Percentiles rank a stretch among this genome's conserved stretches.
Evolutionary conservation across 1,140 invertebrate species (phyloP).

Genomic region (Nebria ingens): DNA sequence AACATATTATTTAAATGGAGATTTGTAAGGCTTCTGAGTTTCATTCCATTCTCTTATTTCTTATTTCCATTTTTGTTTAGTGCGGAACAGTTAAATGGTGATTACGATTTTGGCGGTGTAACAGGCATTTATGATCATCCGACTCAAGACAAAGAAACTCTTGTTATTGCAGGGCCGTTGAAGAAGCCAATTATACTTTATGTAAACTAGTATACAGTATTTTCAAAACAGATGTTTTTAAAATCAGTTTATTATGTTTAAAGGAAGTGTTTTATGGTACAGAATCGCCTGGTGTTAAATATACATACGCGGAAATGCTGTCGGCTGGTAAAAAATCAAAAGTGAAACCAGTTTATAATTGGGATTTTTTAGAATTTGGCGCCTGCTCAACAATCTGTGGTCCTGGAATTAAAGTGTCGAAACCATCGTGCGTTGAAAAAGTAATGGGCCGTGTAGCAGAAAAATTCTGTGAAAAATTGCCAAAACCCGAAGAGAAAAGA

Average conservation of each 20-base stretch:
- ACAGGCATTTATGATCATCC: conserved; percentile 35
- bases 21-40: conserved; percentile 30
- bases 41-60: conserved; percentile 8
- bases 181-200: conserved; percentile 32
- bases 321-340: conserved; percentile 15
- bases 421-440: conserved; percentile 37
- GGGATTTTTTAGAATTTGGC: conserved; percentile 40
- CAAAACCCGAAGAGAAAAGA: conserved; percentile 30
- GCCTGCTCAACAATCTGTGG: conserved; percentile 37
- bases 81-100: conserved; percentile 29
- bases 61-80: conserved; percentile 17
- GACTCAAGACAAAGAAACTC: conserved; percentile 33
- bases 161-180: conserved; percentile 39
- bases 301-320: conserved; percentile 32
- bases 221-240: background rate
- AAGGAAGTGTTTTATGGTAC: conserved; percentile 34
- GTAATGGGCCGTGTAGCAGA: conserved; percentile 35
- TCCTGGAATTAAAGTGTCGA: conserved; percentile 34
- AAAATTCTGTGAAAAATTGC: conserved; percentile 31
- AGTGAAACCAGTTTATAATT: conserved; percentile 35
- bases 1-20: conserved; percentile 36
- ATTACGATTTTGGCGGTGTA: conserved; percentile 32
- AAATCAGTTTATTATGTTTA: conserved; percentile 10
- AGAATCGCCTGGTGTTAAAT: conserved; percentile 35
- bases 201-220: conserved; percentile 21